Base-by-base conservation (phyloP, 2,888 invertebrate species). In the Nebria salina region DNA sequence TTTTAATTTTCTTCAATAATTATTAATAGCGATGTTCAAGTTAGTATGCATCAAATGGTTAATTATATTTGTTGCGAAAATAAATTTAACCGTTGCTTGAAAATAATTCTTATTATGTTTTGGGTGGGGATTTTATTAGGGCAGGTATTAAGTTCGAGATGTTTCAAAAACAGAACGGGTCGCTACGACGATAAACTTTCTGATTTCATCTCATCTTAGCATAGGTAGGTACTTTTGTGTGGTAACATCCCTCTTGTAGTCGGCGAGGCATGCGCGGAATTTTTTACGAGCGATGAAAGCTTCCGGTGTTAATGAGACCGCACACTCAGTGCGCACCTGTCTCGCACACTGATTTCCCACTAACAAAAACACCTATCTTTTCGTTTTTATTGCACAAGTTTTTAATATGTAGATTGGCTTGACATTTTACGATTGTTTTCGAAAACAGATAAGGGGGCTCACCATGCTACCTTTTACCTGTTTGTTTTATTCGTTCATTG, bases 271-370 rank as follows among this genome's bases (percentile, higher is more conserved):
- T 76, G 76, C 68, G 76, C 8, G 76, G 76, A 76, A 76, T 76
- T 76, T 54, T 70, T 76, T 76, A 76, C 76, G 76, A 34, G 34
- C 34, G 34, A 34, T 34, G 34, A 34, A 34, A 76, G 76, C 76
- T 70, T 68, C 43, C 43, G 25, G 76, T 76, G 76, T 76, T 76
- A 68, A 76, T 76, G 70, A 76, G 76, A 43, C 54, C 34, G 34
- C 34, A 34, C 34, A 34, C 34, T 34, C 34, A 41, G 66, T 76
- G 66, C 68, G 64, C 20, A 68, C 75, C 64, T 70, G 68, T 43
- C 13, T 26, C 70, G 76, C 76, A 70, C 76, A 76, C 76, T 70
- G 68, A 70, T 76, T 76, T 76, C 76, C 70, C 66, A 68, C 25
- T 68, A 20, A 68, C 34, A 68, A 68, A 68, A n/a, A 13, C 20